phyloP scores from a whole-genome alignment of 2,113 vertebrate genomes.

The Heterotilapia buettikoferi region DNA sequence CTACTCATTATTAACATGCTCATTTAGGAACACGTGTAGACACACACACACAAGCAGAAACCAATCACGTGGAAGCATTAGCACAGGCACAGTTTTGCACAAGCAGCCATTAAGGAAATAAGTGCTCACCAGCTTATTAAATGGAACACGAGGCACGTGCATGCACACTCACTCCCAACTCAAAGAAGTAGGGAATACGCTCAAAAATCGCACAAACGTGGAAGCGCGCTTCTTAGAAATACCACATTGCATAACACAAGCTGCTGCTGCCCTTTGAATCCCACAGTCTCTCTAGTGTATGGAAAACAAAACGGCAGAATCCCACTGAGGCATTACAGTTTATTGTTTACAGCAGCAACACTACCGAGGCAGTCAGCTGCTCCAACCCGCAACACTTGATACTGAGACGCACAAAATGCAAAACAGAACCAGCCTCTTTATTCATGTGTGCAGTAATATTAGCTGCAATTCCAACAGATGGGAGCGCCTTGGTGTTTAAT shows the following conservation, averaged over 20 bases:
- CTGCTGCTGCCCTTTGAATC: background rate
- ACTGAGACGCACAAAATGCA: background rate
- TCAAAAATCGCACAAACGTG: background rate
- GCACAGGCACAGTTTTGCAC: slow-evolving; percentile 6
- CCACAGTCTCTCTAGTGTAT: background rate
- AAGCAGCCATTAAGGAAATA: slow-evolving; percentile 41
- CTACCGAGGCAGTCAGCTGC: background rate
- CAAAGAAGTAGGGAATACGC: background rate
- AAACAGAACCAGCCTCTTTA: background rate
- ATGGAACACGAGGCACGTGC: background rate
- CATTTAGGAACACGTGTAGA: background rate
- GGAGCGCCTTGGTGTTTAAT: background rate
- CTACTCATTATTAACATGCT: slow-evolving; percentile 33
- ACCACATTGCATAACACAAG: background rate
- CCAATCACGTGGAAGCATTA: background rate
- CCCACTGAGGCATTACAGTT: background rate
- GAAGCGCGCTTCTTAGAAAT: background rate
- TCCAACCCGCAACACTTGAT: background rate
- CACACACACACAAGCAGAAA: background rate
- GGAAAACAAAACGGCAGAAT: background rate
- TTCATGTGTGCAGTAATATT: background rate
- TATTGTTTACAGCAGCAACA: slow-evolving; percentile 39
- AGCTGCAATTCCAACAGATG: background rate
- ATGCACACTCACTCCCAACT: background rate
- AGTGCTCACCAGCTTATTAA: slow-evolving; percentile 18